phyloP scores from a whole-genome alignment of 2,888 invertebrate species.

The Cataglyphis albicans region DNA sequence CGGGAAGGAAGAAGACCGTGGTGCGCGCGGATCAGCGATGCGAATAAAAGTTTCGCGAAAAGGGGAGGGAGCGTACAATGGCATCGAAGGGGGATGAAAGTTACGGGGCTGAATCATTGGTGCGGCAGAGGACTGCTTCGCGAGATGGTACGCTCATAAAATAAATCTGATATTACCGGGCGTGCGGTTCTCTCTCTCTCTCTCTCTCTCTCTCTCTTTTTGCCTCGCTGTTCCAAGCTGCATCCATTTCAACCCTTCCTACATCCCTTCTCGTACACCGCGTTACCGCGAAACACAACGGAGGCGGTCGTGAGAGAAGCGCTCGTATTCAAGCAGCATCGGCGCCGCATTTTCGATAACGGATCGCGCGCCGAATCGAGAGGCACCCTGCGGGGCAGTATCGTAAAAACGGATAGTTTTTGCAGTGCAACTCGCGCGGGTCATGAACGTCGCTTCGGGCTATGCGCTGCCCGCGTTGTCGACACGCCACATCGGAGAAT shows the following conservation, averaged over 20 bases:
- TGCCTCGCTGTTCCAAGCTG: constrained; percentile 26
- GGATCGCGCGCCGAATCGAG: constrained; percentile 71
- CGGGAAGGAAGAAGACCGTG: constrained; percentile 12
- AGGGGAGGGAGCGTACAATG: constrained; percentile 54
- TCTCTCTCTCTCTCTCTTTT: background rate
- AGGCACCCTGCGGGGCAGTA: constrained; percentile 67
- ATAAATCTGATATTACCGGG: constrained; percentile 71
- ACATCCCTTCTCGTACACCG: constrained; percentile 46
- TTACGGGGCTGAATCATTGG: constrained; percentile 67
- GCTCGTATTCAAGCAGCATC: constrained; percentile 30
- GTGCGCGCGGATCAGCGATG: constrained; percentile 39
- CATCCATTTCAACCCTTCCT: constrained; percentile 60
- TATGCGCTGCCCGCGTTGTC: constrained; percentile 50
- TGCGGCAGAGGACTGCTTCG: constrained; percentile 40
- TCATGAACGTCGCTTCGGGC: constrained; percentile 58
- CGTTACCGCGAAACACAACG: constrained; percentile 54
- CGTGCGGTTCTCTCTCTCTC: background rate
- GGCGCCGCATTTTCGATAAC: constrained; percentile 66
- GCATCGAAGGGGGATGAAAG: constrained; percentile 58
- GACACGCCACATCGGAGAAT: constrained; percentile 55
- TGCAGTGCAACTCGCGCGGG: constrained; percentile 47
- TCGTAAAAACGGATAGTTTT: constrained; percentile 74
- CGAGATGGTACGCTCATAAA: constrained; percentile 68
- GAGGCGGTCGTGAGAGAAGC: constrained; percentile 52
- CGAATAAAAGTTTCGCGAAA: constrained; percentile 67